Percentiles rank a stretch among this genome's conserved stretches.
These are phyloP conservation scores for Eustalomyia histrio DNA, from an alignment of 2,888 invertebrate genomes.

Conservation along the genomic window DNA sequence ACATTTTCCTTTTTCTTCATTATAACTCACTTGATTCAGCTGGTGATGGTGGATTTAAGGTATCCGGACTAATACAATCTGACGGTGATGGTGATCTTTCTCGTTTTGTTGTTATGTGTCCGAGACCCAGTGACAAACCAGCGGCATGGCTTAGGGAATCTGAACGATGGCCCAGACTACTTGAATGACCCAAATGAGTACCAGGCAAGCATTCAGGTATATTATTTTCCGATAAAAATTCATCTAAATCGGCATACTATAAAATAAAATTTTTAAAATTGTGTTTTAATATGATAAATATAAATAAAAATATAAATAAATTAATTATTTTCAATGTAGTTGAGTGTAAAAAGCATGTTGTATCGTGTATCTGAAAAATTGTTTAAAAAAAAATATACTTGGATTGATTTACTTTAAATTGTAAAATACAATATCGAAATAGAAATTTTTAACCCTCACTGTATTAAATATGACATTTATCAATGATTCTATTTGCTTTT, in stretches of 20 bases:
- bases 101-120: slow-evolving; percentile 88
- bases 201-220: slow-evolving; percentile 89
- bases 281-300: background rate
- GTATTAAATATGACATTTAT: too few species aligned
- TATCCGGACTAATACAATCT: slow-evolving; percentile 93
- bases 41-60: slow-evolving; percentile 93
- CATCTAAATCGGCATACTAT: slow-evolving; percentile 97
- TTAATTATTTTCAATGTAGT: background rate
- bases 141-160: slow-evolving; percentile 81
- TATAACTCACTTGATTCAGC: slow-evolving; percentile 91
- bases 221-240: slow-evolving; percentile 97
- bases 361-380: background rate
- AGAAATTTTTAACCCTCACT: too few species aligned
- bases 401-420: background rate
- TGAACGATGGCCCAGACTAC: slow-evolving; percentile 79
- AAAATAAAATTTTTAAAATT: slow-evolving; percentile 12
- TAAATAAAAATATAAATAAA: background rate
- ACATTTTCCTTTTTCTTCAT: background rate
- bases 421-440: background rate
- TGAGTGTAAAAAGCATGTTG: background rate
- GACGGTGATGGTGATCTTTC: slow-evolving; percentile 93
- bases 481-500: too few species aligned
- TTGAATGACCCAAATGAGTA: slow-evolving; percentile 80
- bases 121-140: slow-evolving; percentile 82
- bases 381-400: background rate